Base-by-base conservation (phyloP, 2,888 invertebrate species). In the Lacanobia oleracea region DNA sequence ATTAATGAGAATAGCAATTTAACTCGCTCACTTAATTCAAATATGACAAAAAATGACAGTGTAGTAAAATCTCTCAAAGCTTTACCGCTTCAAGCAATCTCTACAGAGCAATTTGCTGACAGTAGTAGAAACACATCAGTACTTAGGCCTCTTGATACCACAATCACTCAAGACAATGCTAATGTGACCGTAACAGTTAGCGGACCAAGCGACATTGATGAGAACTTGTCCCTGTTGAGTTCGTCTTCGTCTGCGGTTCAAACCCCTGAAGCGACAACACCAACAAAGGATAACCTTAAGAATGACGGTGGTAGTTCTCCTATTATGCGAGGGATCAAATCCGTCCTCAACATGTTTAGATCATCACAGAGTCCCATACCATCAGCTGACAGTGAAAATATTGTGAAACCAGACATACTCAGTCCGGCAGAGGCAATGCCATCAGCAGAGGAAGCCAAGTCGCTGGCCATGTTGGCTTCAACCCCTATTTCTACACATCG, bases 321-420 rank as follows among this genome's bases (percentile, higher is more conserved):
- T 0, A 96, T 96, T 37, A 91, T 96, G 90, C 86, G 96, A 68
- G 95, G 96, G 0, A 84, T 96, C 0, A 95, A 95, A 82, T 93
- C 91, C 86, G 95, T 96, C 7, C 84, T 96, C 0, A 96, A 91
- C 72, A 95, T 96, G 92, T 96, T 96, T 81, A 89, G 94, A 48
- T 88, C 95, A 33, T 95, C 95, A 4, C 94, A 95, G 75, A 95
- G 95, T 73, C 95, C 95, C 6, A 91, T 94, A 82, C 91, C 93
- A 63, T 84, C 89, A 12, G 62, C 77, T 51, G 93, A 93, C 21
- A 80, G 67, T 69, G 87, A 87, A 23, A 74, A 75, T 50, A 67
- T 37, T 48, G 72, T 85, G 9, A 84, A 79, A 60, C 65, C 75
- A 16, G 75, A 78, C 2, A 68, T 76, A 12, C 67, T 80, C 14